Evolutionary conservation across 2,797 vertebrate species (phyloP).

Genomic region (Myotis findleyi): DNA sequence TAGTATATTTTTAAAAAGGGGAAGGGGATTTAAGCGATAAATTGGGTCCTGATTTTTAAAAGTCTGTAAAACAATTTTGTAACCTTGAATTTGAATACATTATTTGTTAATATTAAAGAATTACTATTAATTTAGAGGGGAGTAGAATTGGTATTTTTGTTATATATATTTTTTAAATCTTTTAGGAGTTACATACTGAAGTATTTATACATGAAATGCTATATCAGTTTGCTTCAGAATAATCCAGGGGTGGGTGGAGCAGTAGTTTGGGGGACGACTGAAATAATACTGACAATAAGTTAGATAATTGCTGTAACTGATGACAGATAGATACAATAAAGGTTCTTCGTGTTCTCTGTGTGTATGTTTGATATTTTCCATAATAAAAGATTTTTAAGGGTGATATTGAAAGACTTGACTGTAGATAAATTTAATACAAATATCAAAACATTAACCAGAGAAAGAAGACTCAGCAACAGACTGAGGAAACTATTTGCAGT

Average conservation of each 20-base stretch:
- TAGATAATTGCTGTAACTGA: not conserved
- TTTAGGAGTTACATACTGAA: not conserved
- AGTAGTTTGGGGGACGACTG: not conserved
- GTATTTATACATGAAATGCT: not conserved
- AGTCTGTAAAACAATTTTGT: not conserved
- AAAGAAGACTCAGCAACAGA: not conserved
- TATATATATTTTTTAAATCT: not conserved
- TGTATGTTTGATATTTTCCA: not conserved
- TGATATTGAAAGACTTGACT: not conserved
- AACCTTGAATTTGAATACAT: not conserved
- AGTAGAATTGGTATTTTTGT: not conserved
- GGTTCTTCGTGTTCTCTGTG: not conserved
- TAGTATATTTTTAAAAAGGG: not conserved
- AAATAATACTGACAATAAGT: not conserved
- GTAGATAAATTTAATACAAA: not conserved
- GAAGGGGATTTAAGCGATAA: not conserved
- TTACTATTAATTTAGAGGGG: not conserved
- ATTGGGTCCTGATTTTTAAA: not conserved
- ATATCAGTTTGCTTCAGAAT: not conserved
- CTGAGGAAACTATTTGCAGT: not conserved
- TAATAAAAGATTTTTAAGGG: not conserved
- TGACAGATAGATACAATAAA: not conserved
- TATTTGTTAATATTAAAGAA: constrained; percentile 8
- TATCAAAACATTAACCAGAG: not conserved
- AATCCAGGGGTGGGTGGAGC: not conserved